A percentile compares a stretch with the other conserved stretches of the same genome.
phyloP scores from a whole-genome alignment of 2,888 invertebrate species.

The Dryococelus australis region DNA sequence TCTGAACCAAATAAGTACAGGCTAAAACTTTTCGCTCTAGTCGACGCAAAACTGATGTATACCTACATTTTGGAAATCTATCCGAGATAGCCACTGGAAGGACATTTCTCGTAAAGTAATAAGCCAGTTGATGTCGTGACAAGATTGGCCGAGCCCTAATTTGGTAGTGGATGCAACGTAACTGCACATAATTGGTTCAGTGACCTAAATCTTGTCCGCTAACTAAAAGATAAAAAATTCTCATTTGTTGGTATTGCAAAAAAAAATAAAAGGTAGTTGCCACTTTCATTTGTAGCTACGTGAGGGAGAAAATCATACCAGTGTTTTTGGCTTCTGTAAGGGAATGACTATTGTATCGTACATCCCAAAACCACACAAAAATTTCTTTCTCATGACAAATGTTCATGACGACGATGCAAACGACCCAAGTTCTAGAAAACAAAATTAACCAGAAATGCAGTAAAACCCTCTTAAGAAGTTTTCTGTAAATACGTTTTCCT shows the following conservation, averaged over 20 bases:
- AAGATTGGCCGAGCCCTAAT: slow-evolving; percentile 43
- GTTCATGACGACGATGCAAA: slow-evolving; percentile 36
- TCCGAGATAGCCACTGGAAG: slow-evolving; percentile 46
- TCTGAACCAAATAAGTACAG: slow-evolving; percentile 52
- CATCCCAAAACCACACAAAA: no score
- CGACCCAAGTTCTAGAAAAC: background rate
- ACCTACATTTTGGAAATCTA: slow-evolving; percentile 47
- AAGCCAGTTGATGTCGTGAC: slow-evolving; percentile 45
- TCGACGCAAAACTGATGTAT: slow-evolving; percentile 44
- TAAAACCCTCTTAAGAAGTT: no score
- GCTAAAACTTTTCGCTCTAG: slow-evolving; percentile 50
- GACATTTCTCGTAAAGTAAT: slow-evolving; percentile 43
- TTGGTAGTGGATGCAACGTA: slow-evolving; percentile 39
- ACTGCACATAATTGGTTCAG: slow-evolving; percentile 44
- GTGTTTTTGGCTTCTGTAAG: no score
- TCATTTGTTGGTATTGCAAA: slow-evolving; percentile 39
- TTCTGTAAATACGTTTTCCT: no score
- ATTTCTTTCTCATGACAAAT: no score
- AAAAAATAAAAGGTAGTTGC: slow-evolving; percentile 32
- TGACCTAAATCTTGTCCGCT: slow-evolving; percentile 40
- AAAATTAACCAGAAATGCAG: background rate
- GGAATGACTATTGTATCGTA: no score
- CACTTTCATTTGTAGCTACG: background rate
- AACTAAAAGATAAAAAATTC: slow-evolving; percentile 38
- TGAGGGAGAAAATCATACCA: no score